A percentile compares a stretch with the other conserved stretches of the same genome.
Conservation (phyloP, 2,113 vertebrate species). For the Paralichthys olivaceus region DNA sequence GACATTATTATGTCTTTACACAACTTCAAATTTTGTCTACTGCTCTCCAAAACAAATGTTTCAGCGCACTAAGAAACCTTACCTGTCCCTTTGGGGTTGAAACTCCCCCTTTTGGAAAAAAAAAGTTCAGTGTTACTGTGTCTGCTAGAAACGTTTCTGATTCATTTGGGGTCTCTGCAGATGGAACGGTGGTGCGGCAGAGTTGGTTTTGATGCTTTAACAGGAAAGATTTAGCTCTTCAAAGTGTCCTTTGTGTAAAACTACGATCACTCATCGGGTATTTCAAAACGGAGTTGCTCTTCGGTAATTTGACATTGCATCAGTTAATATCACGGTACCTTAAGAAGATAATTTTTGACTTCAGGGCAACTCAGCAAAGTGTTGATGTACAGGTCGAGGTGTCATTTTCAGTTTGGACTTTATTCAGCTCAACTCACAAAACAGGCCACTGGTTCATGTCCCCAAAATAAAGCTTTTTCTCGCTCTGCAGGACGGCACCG, state of each 20-base stretch:
- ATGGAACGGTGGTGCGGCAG: constrained; percentile 31
- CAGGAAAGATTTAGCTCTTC: constrained; percentile 60
- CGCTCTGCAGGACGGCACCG: constrained; percentile 21
- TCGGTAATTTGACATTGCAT: constrained; percentile 41
- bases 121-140: constrained; percentile 49
- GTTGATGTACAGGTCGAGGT: constrained; percentile 31
- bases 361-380: constrained; percentile 59
- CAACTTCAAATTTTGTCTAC: constrained; percentile 59
- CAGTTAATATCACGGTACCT: constrained; percentile 33
- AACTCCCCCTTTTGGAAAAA: constrained; percentile 28
- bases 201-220: constrained; percentile 73
- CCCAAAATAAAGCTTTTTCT: constrained; percentile 27
- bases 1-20: constrained; percentile 55
- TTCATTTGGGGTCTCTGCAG: constrained; percentile 39
- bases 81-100: constrained; percentile 43
- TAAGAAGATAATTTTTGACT: constrained; percentile 35
- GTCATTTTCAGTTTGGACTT: constrained; percentile 41
- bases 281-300: constrained; percentile 48
- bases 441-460: constrained; percentile 27
- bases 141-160: constrained; percentile 45
- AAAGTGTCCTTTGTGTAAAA: constrained; percentile 75
- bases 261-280: constrained; percentile 48
- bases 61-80: constrained; percentile 70
- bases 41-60: constrained; percentile 62
- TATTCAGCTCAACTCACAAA: constrained; percentile 19